Evolutionary conservation across 2,113 vertebrate species (phyloP).

Genomic region (Parotia lawesii): DNA sequence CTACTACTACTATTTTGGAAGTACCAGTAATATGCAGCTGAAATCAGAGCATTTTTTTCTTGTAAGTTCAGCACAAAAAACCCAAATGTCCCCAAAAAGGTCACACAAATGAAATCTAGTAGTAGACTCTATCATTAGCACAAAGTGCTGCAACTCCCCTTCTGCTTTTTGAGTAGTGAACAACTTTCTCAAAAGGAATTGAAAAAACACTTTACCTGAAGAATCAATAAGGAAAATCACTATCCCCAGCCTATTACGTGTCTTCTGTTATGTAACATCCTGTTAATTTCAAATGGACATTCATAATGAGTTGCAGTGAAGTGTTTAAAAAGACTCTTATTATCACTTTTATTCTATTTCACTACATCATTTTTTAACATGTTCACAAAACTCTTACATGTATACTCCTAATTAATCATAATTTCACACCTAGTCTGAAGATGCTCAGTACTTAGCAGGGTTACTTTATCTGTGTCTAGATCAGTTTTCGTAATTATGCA

Average conservation of each 20-base stretch:
- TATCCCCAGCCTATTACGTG: not conserved
- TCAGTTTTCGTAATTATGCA: not conserved
- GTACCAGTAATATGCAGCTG: not conserved
- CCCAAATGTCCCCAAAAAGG: accelerated
- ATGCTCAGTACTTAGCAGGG: not conserved
- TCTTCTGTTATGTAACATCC: not conserved
- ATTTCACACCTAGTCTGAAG: not conserved
- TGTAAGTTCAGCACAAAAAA: not conserved
- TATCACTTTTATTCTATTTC: not conserved
- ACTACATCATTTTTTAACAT: not conserved
- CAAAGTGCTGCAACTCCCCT: not conserved
- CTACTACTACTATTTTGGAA: not conserved
- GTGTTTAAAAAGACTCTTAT: not conserved
- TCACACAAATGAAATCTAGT: not conserved
- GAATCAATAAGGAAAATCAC: not conserved
- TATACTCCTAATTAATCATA: not conserved
- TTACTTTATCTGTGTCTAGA: not conserved
- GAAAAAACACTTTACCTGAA: not conserved
- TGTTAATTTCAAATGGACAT: not conserved
- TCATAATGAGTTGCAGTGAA: not conserved
- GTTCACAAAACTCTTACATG: not conserved
- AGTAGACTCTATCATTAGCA: not conserved
- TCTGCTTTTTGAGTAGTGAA: not conserved
- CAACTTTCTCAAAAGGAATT: not conserved
- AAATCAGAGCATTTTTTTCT: not conserved